Evolutionary conservation across 2,888 invertebrate genomes (phyloP), one percentile per base, ranked within the genome.

Genomic region (Argyra leucocephala): DNA sequence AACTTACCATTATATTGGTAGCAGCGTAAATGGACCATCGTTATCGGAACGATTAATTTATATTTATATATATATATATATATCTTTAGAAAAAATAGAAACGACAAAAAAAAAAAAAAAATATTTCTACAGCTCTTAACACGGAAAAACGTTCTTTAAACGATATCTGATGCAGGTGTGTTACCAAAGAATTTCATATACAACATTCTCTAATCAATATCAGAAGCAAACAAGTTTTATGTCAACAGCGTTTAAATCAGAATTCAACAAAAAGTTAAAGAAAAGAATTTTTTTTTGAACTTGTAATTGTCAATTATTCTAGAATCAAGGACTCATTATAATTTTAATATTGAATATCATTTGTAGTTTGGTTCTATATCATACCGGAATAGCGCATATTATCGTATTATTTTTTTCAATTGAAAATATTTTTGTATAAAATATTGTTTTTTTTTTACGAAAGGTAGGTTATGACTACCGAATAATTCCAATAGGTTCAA

Each of bases 21-120:
- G 48, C 48, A 15, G 48, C 48, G n/a, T 48, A 48, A 48, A 48
- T 48, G 48, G 48, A 48, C 48, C 48, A 48, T 48, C 48, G 48
- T 48, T 48, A 48, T 48, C 48, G n/a, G 48, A 48, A 48, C 48
- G 48, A 48, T 48, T 48, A 48, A 48, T 48, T 48, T 48, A 48
- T 48, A 31, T 31, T 7, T n/a, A n/a, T n/a, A 31, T 10, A 31
- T 31, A 10, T 31, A 31, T 31, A 31, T 7, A 31, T 31, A 31
- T 10, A 31, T 10, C 10, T 31, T 48, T 48, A 48, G 5, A 48
- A 18, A 48, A 18, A 48, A 48, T 5, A 18, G 31, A 31, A n/a
- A n/a, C 7, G 18, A n/a, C 37, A 48, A 48, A 48, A 48, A 6
- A 48, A 48, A 31, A 31, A 4, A 48, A 48, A 18, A 48, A 48